Percentiles rank a stretch among this genome's conserved stretches.
Evolutionary conservation across 2,113 vertebrate genomes (phyloP).

Genomic region (Scomber japonicus): DNA sequence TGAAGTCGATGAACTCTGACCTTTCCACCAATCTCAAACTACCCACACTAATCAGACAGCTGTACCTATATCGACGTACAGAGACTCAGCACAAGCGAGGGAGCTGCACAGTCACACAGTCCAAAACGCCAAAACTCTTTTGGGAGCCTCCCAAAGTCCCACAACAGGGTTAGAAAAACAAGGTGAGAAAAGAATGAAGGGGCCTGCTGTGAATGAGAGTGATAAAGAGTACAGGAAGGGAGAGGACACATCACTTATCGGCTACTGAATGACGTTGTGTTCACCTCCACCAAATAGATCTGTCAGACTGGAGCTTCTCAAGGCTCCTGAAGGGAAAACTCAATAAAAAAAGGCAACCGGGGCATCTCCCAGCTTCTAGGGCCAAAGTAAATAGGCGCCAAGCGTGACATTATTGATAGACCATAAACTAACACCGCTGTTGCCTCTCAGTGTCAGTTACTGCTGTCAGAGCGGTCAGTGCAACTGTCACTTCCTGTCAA

Average conservation of each 20-base stretch:
- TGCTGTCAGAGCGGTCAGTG: conserved; percentile 22
- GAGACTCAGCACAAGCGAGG: neutral
- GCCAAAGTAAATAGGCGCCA: conserved; percentile 48
- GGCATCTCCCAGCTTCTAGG: conserved; percentile 32
- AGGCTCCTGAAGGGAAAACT: conserved; percentile 50
- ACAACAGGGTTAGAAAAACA: conserved; percentile 37
- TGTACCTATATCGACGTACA: conserved; percentile 25
- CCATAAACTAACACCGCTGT: conserved; percentile 40
- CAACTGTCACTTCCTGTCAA: conserved; percentile 49
- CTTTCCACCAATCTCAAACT: conserved; percentile 61
- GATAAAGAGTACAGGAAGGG: conserved; percentile 54
- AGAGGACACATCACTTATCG: conserved; percentile 69
- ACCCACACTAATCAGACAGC: conserved; percentile 62
- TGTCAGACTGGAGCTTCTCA: conserved; percentile 58
- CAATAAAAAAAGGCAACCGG: conserved; percentile 25
- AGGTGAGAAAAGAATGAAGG: conserved; percentile 4
- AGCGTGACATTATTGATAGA: conserved; percentile 56
- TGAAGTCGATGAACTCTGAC: conserved; percentile 74
- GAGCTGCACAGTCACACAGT: conserved; percentile 2
- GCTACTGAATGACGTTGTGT: conserved; percentile 43
- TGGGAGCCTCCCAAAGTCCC: conserved; percentile 25
- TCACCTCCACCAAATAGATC: conserved; percentile 68
- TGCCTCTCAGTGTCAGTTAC: conserved; percentile 43
- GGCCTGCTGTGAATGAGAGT: conserved; percentile 32
- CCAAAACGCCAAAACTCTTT: neutral